phyloP scores from a whole-genome alignment of 1,140 invertebrate genomes.

The Microplitis demolitor region DNA sequence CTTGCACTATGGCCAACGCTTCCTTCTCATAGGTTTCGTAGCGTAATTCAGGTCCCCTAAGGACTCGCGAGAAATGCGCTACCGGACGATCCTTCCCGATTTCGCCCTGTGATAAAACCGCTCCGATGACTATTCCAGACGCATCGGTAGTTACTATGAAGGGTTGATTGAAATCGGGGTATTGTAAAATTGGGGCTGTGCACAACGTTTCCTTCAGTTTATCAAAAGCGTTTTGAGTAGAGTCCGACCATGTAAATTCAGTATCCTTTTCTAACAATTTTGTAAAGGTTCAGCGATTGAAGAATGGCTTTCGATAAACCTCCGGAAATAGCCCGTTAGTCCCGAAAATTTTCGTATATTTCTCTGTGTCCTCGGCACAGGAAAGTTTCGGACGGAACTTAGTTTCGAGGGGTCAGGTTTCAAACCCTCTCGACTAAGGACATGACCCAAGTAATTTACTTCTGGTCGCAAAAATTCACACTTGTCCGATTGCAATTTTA shows the following conservation, averaged over 20 bases:
- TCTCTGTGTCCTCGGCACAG: background rate
- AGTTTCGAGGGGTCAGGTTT: background rate
- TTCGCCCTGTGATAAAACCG: constrained; percentile 32
- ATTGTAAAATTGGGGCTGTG: constrained; percentile 31
- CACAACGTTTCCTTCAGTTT: constrained; percentile 22
- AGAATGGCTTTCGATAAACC: constrained; percentile 3
- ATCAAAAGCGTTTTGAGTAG: background rate
- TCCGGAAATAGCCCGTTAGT: constrained; percentile 7
- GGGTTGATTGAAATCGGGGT: constrained; percentile 35
- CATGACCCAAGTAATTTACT: background rate
- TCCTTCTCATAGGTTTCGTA: constrained; percentile 40
- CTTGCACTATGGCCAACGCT: constrained; percentile 47
- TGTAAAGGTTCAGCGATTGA: background rate
- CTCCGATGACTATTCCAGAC: constrained; percentile 25
- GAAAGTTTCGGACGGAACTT: background rate
- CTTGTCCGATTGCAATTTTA: constrained; percentile 2
- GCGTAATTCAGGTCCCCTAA: background rate
- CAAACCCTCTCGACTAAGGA: background rate
- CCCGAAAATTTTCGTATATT: background rate
- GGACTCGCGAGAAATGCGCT: constrained; percentile 26
- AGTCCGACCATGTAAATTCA: background rate
- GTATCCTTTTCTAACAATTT: constrained; percentile 1
- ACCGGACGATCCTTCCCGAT: constrained; percentile 33
- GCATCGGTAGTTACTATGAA: constrained; percentile 39
- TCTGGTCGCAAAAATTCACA: background rate